Base-by-base conservation (phyloP, 2,888 invertebrate species). In the Patella caerulea region DNA sequence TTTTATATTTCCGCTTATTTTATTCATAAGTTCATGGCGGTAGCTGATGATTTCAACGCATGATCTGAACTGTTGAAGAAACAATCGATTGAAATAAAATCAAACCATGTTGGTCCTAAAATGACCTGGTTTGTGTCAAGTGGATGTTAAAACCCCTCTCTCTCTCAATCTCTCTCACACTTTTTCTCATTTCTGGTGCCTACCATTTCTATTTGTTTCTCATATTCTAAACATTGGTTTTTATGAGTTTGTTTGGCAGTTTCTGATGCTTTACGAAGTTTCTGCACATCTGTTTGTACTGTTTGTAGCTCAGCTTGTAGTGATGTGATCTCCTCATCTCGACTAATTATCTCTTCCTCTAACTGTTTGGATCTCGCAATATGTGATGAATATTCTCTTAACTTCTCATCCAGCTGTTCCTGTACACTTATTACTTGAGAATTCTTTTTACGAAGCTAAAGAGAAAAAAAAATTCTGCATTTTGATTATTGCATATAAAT, bases 151-250 rank as follows among this genome's bases (percentile, higher is more conserved):
- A 24, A 24, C 24, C 24, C 24, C 24, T 24, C 24, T 24, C 24
- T 24, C 24, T 24, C 24, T 24, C 24, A 24, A 24, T 24, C 24
- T 24, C 24, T 24, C 24, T 24, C 45, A 7, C 45, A 45, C 0
- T 45, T 45, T 45, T 45, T 45, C 45, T 45, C 45, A 45, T 45
- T 45, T 45, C 45, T 15, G 2, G 15, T 59, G 81, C 85, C 83
- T 82, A 89, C 89, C 70, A 85, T 85, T 54, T 89, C 88, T 74
- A 89, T 86, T 80, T 88, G 87, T 79, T 86, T 85, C 79, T 88
- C 86, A 75, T 85, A 86, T 53, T 89, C 88, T 52, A 79, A 75
- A 79, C 87, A 87, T 81, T 88, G 89, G 45, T 88, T 86, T 19
- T 80, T 78, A 74, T 88, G 87, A 55, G 86, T 74, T 45, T 85